Percentiles rank a stretch among this genome's conserved stretches.
Conservation (phyloP, 2,113 vertebrate genomes). For the Calidris pygmaea region DNA sequence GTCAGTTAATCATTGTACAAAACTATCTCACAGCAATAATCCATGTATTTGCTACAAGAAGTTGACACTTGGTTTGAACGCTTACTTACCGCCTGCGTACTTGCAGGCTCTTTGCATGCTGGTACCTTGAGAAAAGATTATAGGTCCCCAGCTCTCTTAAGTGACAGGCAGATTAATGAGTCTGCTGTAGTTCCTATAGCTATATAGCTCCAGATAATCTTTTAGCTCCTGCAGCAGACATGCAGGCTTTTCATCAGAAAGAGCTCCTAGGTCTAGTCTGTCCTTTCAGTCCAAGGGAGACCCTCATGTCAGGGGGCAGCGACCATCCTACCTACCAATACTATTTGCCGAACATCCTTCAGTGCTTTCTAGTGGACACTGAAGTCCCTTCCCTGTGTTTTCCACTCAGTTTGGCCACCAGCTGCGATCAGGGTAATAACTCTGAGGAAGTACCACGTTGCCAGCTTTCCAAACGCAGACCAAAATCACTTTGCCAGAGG, state of each 20-base stretch:
- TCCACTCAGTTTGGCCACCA: not conserved
- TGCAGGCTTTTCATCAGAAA: not conserved
- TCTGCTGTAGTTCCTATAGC: not conserved
- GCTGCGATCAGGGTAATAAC: not conserved
- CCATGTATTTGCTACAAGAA: not conserved
- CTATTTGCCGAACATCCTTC: not conserved
- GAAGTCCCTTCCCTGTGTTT: not conserved
- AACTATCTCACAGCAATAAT: not conserved
- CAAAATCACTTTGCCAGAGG: not conserved
- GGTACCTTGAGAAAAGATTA: not conserved
- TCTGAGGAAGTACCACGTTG: not conserved
- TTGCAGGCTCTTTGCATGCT: not conserved
- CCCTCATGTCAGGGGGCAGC: not conserved
- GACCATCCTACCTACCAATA: not conserved
- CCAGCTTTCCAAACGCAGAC: not conserved
- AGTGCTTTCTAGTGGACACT: not conserved
- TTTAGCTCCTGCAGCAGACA: not conserved
- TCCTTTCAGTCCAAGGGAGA: not conserved
- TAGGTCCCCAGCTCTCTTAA: not conserved
- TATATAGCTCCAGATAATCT: not conserved
- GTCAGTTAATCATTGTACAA: not conserved
- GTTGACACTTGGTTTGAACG: not conserved
- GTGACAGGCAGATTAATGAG: not conserved
- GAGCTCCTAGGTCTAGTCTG: not conserved
- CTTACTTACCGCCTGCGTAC: not conserved